Base-by-base conservation (phyloP, 2,797 vertebrate genomes). In the Melanotaenia pygmaea region DNA sequence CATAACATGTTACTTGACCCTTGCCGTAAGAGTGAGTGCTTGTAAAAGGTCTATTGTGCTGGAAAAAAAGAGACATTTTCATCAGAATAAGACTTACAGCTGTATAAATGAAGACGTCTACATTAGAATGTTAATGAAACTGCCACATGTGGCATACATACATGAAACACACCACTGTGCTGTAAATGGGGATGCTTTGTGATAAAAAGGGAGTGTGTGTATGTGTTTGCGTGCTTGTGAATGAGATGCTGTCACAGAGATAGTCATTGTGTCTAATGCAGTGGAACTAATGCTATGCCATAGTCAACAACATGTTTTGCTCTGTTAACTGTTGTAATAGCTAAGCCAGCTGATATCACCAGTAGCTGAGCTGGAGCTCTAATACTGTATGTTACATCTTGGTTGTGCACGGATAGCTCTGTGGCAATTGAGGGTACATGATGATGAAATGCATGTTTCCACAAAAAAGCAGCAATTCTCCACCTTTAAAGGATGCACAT, bases 221-320 rank as follows among this genome's bases (percentile, higher is more conserved):
- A 60, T 47, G 64, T 60, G 75, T 66, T 59, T 53, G 82, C 28
- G 54, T 37, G 66, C 56, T 56, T 34, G 74, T 84, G 79, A 89
- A 82, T 85, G 79, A 83, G 88, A 88, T 86, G 79, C 84, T 90
- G 86, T 90, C 89, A 91, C 77, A 87, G 74, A 86, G 88, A 88
- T 87, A 90, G 85, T 88, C 86, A 86, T 91, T 91, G 91, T 86
- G 89, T 87, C 78, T 92, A 93, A 93, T 92, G 91, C 72, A 53
- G 80, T 88, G 90, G 90, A 92, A 92, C 91, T 92, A 91, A 93
- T 92, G 87, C 79, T 22, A 59, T 76, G 83, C 84, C 88, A 85
- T 83, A 90, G 89, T 89, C 88, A 91, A 89, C 89, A 90, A 85
- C 92, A 91, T 79, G 89, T 87, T 86, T 88, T 91, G 89, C 90